Percentiles rank a stretch among this genome's conserved stretches.
Evolutionary conservation across 2,888 invertebrate species (phyloP).

Genomic region (Quadroppia sp.): DNA sequence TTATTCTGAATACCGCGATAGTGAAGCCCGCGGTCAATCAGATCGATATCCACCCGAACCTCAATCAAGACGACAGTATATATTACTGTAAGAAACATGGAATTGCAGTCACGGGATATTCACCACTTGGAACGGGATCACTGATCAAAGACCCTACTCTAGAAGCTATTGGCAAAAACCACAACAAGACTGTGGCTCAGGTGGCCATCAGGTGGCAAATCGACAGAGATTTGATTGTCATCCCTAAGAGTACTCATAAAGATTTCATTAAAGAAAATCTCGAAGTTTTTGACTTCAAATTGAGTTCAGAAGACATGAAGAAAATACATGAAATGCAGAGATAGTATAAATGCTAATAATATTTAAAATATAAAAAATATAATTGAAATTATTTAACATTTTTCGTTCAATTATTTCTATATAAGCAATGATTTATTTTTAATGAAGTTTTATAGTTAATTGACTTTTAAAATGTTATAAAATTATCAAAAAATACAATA

Average conservation of each 20-base stretch:
- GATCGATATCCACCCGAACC: conserved; percentile 74
- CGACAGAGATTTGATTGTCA: conserved; percentile 68
- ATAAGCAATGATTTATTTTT: no score
- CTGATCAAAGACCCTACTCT: conserved; percentile 66
- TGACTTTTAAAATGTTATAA: no score
- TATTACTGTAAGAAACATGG: conserved; percentile 62
- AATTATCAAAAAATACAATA: no score
- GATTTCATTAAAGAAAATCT: conserved; percentile 68
- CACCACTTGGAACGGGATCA: conserved; percentile 62
- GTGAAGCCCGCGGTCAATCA: conserved; percentile 53
- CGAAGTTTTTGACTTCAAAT: conserved; percentile 67
- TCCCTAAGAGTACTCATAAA: conserved; percentile 78
- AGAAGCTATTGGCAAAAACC: conserved; percentile 62
- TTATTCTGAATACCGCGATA: conserved; percentile 56
- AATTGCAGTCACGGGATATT: conserved; percentile 69
- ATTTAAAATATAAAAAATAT: no score
- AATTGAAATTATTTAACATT: no score
- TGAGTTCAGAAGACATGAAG: conserved; percentile 64
- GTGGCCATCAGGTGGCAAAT: conserved; percentile 62
- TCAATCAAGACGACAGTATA: conserved; percentile 60
- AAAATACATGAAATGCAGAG: conserved; percentile 32
- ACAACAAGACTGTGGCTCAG: conserved; percentile 66
- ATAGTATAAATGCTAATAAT: no score
- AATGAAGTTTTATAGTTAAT: no score
- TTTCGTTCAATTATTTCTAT: no score